phyloP scores from a whole-genome alignment of 1,140 invertebrate species.

The Drosophila takahashii region DNA sequence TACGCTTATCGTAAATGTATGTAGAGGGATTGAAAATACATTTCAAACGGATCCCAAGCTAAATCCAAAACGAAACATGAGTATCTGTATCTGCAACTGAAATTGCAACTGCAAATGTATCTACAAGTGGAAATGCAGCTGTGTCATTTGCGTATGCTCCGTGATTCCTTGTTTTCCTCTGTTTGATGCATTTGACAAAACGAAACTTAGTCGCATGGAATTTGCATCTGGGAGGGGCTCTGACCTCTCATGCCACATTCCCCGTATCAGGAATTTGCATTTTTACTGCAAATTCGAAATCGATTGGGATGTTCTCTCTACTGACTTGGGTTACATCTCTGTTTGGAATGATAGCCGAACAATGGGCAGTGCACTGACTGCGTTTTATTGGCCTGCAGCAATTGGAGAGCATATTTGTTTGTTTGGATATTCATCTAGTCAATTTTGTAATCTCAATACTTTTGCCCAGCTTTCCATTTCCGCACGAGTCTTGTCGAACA shows the following conservation, averaged over 20 bases:
- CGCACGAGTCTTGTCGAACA: conserved; percentile 60
- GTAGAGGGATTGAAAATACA: neutral
- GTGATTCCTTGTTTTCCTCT: conserved; percentile 13
- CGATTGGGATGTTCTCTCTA: conserved; percentile 44
- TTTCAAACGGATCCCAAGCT: conserved; percentile 7
- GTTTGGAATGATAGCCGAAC: conserved; percentile 14
- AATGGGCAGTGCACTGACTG: conserved; percentile 9
- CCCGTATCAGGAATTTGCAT: conserved; percentile 57
- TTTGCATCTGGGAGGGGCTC: conserved; percentile 35
- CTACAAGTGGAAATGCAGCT: conserved; percentile 21
- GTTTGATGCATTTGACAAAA: conserved; percentile 61
- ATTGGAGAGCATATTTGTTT: conserved; percentile 13
- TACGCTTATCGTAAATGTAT: neutral
- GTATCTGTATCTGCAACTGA: conserved; percentile 4
- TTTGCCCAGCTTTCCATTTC: conserved; percentile 60
- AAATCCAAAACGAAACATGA: conserved; percentile 5
- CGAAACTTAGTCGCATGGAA: conserved; percentile 54
- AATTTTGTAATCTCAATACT: conserved; percentile 20
- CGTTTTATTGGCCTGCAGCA: conserved; percentile 49
- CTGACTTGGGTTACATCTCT: conserved; percentile 40
- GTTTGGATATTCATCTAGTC: conserved; percentile 46
- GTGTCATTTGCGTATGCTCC: conserved; percentile 35
- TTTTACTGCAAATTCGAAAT: conserved; percentile 70
- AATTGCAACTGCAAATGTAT: conserved; percentile 14
- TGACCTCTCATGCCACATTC: conserved; percentile 19